Conservation (phyloP, 2,797 vertebrate genomes). For the Columba guinea region DNA sequence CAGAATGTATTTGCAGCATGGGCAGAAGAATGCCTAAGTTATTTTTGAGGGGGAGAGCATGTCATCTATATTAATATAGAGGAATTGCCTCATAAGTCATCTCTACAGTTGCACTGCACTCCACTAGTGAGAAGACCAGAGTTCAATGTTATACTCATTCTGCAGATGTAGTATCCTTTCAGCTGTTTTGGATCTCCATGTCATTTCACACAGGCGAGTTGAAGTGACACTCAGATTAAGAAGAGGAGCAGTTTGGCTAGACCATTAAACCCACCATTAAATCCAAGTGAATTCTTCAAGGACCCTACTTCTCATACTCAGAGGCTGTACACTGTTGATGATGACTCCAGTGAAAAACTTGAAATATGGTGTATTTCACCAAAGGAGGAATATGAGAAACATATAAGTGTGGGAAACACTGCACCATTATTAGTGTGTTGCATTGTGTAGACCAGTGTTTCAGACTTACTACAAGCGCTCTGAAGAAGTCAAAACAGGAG, state of each 20-base stretch:
- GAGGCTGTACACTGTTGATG: background rate
- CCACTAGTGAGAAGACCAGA: conserved; percentile 12
- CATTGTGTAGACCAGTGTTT: background rate
- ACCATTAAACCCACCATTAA: background rate
- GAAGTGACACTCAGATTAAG: conserved; percentile 22
- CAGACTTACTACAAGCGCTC: background rate
- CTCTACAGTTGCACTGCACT: background rate
- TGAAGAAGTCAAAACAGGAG: background rate
- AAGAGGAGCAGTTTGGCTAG: background rate
- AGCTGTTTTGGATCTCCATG: background rate
- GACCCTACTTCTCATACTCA: fast-evolving
- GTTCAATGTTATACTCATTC: conserved; percentile 52
- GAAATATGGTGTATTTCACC: background rate
- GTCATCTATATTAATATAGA: conserved; percentile 61
- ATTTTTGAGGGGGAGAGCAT: conserved; percentile 28
- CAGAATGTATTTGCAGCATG: background rate
- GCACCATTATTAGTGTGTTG: background rate
- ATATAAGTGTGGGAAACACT: fast-evolving
- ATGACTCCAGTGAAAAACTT: background rate
- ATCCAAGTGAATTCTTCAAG: background rate
- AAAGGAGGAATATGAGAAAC: background rate
- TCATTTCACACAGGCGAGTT: background rate
- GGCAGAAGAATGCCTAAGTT: conserved; percentile 22
- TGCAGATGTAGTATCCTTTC: conserved; percentile 28
- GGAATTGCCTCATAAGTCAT: conserved; percentile 65